A percentile compares a stretch with the other conserved stretches of the same genome.
Conservation (phyloP, 2,888 invertebrate species). For the Liopterus haemorrhoidalis region DNA sequence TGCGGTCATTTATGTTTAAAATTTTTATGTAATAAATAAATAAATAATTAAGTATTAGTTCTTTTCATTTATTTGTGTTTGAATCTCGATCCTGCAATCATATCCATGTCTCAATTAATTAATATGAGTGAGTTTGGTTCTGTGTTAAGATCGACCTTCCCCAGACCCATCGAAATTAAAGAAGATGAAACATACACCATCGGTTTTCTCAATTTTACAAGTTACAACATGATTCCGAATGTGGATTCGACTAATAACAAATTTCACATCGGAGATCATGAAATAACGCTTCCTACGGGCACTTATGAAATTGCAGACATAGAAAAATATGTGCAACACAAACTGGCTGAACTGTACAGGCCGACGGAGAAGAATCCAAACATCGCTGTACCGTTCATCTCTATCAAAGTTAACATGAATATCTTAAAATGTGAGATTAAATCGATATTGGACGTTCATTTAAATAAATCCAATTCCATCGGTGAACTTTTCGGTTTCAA, state of each 20-base stretch:
- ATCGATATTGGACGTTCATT: too few relatives aligned
- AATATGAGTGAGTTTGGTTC: constrained; percentile 33
- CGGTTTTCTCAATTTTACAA: constrained; percentile 37
- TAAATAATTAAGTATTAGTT: constrained; percentile 14
- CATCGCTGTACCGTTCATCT: too few relatives aligned
- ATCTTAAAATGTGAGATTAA: too few relatives aligned
- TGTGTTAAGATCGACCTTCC: constrained; percentile 30
- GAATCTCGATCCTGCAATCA: too few relatives aligned
- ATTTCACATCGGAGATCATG: too few relatives aligned
- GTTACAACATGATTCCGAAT: too few relatives aligned
- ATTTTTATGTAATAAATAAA: constrained; percentile 31
- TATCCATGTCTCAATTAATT: constrained; percentile 33
- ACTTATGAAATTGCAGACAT: constrained; percentile 38
- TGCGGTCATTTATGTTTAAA: constrained; percentile 37
- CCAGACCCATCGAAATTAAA: constrained; percentile 34
- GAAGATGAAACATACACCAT: constrained; percentile 31
- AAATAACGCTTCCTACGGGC: constrained; percentile 34
- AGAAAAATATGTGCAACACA: constrained; percentile 34
- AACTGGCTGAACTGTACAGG: too few relatives aligned
- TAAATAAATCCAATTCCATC: too few relatives aligned
- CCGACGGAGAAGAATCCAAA: too few relatives aligned
- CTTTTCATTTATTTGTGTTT: too few relatives aligned
- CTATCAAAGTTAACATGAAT: too few relatives aligned
- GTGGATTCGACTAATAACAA: constrained; percentile 36
- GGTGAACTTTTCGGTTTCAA: too few relatives aligned